Evolutionary conservation across 2,113 vertebrate genomes (phyloP).

Genomic region (Chionis minor): DNA sequence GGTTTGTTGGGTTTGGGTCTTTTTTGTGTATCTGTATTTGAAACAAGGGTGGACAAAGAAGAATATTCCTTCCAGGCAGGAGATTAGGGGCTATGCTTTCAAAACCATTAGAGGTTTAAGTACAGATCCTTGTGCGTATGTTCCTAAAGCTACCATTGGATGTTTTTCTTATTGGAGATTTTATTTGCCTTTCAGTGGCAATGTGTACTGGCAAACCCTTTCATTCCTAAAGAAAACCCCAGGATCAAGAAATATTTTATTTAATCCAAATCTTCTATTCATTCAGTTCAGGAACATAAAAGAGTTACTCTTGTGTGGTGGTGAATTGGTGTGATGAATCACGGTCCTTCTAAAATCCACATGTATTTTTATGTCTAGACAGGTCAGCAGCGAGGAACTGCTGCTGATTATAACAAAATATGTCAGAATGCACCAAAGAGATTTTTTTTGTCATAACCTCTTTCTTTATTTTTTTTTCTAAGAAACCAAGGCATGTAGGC

Average conservation of each 20-base stretch:
- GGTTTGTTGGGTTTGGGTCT: rapidly evolving
- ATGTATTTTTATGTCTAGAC: constrained; percentile 63
- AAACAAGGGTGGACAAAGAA: constrained; percentile 29
- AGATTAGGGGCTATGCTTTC: constrained; percentile 28
- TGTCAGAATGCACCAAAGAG: constrained; percentile 40
- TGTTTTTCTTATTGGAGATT: constrained; percentile 7
- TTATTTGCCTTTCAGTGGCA: neutral
- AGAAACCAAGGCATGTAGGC: constrained; percentile 2
- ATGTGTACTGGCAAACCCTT: neutral
- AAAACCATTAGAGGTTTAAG: neutral
- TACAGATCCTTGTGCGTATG: neutral
- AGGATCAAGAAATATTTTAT: constrained; percentile 30
- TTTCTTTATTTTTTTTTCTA: neutral
- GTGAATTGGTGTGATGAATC: constrained; percentile 21
- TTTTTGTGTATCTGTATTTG: neutral
- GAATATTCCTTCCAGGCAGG: constrained; percentile 28
- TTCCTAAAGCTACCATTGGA: constrained; percentile 31
- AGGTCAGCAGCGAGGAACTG: constrained; percentile 11
- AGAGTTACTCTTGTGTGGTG: neutral
- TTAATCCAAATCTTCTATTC: neutral
- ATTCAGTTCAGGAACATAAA: neutral
- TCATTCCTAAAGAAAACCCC: neutral
- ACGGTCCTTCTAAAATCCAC: constrained; percentile 42
- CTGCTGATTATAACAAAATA: constrained; percentile 48
- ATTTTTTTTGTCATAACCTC: constrained; percentile 53